Base-by-base conservation (phyloP, 2,888 invertebrate genomes). In the Camptogramma bilineatum region DNA sequence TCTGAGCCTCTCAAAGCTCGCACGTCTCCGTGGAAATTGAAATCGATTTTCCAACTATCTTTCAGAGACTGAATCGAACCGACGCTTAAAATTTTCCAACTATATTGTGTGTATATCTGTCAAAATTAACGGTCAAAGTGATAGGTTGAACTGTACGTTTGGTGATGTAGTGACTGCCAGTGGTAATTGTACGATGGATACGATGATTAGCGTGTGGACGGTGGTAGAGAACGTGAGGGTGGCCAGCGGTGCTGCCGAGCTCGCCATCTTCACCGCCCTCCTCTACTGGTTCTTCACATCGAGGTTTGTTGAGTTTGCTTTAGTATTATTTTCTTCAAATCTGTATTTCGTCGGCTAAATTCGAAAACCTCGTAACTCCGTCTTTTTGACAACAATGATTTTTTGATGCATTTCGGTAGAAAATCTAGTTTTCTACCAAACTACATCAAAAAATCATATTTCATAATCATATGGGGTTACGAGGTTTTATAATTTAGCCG, bases 271-370 rank as follows among this genome's bases (percentile, higher is more conserved):
- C 86, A 94, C 94, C 71, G 94, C 94, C 63, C 88, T 94, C 31
- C 86, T 95, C 71, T 95, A 94, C 86, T 95, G 94, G 92, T 94
- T 95, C 86, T 94, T 94, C 84, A 94, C 94, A 56, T 93, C 93
- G 73, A 94, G 95, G 95, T 95, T 85, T 54, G 88, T 87, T 71
- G 28, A 53, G 21, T 56, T 39, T 39, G 10, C 13, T 39, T 10
- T 13, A 4, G 28, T 48, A 16, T 34, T 57, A 53, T 21, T 60
- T 54, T 34, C 10, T 34, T 13, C 13, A 9, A 19, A 19, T 24
- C n/a, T 10, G 9, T 39, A n/a, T n/a, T n/a, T n/a, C n/a, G n/a
- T n/a, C n/a, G n/a, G n/a, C n/a, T n/a, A n/a, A n/a, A n/a, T n/a
- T n/a, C n/a, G n/a, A n/a, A n/a, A n/a, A n/a, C n/a, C n/a, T n/a